phyloP scores from a whole-genome alignment of 2,797 vertebrate genomes.

The Rousettus madagascariensis region DNA sequence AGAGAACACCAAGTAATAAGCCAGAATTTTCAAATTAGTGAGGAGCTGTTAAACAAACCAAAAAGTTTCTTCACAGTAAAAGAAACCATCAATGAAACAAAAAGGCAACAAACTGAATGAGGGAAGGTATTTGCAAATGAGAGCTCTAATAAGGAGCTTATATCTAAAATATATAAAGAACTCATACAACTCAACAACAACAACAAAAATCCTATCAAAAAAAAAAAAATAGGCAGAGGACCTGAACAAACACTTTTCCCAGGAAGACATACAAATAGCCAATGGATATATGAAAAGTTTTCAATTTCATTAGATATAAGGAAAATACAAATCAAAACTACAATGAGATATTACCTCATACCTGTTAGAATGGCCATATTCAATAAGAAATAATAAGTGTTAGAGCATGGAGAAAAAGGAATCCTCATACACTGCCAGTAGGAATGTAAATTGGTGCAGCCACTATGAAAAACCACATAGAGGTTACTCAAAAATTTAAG shows the following conservation, averaged over 20 bases:
- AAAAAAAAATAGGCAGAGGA: no score
- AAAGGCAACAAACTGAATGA: background rate
- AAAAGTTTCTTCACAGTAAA: background rate
- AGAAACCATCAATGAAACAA: background rate
- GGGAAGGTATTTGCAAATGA: background rate
- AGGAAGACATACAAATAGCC: no score
- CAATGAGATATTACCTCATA: background rate
- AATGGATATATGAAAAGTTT: no score
- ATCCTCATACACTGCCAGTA: background rate
- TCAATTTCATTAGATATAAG: background rate
- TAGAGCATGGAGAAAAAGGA: background rate
- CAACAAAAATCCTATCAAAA: no score
- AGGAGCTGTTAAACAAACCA: background rate
- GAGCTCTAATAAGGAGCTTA: background rate
- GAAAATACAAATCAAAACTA: background rate
- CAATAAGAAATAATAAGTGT: background rate
- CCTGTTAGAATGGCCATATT: background rate
- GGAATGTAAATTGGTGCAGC: background rate
- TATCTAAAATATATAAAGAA: background rate
- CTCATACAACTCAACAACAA: no score
- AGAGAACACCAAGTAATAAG: background rate
- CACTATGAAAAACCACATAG: background rate
- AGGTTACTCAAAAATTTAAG: background rate
- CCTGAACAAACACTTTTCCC: no score
- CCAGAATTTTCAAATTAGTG: background rate